These are phyloP conservation scores for Lamproptera curius DNA, from an alignment of 2,888 invertebrate genomes.

Conservation along the genomic window DNA sequence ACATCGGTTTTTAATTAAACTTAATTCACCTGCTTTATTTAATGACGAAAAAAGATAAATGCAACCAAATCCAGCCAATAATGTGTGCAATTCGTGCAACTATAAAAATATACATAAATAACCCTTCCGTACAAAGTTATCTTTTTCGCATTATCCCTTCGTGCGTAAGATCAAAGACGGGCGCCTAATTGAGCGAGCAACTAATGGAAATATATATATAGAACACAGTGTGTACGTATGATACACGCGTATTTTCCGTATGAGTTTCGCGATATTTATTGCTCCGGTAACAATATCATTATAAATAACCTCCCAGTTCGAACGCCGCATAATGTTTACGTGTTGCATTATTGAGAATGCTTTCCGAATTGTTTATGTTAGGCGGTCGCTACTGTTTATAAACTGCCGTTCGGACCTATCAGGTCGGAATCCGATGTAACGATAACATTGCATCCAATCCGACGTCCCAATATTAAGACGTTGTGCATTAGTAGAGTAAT, in stretches of 20 bases:
- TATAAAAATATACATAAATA: too few relatives aligned
- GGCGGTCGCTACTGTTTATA: conserved; percentile 53
- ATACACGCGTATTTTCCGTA: conserved; percentile 15
- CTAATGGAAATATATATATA: conserved; percentile 19
- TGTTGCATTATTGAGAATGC: conserved; percentile 43
- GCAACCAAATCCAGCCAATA: too few relatives aligned
- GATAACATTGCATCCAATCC: conserved; percentile 26
- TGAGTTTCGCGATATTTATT: conserved; percentile 29
- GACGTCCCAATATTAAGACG: conserved; percentile 24
- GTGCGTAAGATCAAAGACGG: conserved; percentile 17
- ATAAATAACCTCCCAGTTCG: conserved; percentile 40
- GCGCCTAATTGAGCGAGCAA: conserved; percentile 15
- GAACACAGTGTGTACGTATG: conserved; percentile 9
- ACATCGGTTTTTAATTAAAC: too few relatives aligned
- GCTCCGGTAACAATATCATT: conserved; percentile 48
- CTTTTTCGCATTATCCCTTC: conserved; percentile 9
- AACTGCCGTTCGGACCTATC: conserved; percentile 47
- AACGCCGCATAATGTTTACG: conserved; percentile 56
- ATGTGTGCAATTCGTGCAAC: too few relatives aligned
- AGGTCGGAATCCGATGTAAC: conserved; percentile 31
- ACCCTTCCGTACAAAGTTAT: conserved; percentile 7
- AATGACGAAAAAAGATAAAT: too few relatives aligned
- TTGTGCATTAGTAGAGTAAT: conserved; percentile 1
- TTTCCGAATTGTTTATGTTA: conserved; percentile 56
- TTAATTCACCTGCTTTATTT: too few relatives aligned